These are phyloP conservation scores for Eubasilissa splendida DNA, from an alignment of 2,888 invertebrate species.

Conservation along the genomic window DNA sequence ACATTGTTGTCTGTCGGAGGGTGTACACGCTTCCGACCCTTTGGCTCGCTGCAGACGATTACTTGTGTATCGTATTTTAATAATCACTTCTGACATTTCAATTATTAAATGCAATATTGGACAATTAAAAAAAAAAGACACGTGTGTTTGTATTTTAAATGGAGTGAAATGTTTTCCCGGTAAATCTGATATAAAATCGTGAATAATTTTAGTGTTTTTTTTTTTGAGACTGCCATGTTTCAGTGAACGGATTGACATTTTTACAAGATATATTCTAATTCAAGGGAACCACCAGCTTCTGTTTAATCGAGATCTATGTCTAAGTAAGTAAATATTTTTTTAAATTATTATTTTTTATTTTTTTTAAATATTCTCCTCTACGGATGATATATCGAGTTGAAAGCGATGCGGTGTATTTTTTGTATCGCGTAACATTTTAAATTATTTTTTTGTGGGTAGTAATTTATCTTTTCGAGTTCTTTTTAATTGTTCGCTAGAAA, in stretches of 20 bases:
- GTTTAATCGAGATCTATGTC: conserved; percentile 4
- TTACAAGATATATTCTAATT: neutral
- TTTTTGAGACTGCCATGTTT: conserved; percentile 27
- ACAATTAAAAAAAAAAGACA: conserved; percentile 7
- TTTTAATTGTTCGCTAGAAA: neutral
- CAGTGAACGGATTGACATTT: conserved; percentile 13
- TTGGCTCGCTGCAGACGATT: conserved; percentile 19
- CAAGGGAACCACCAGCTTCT: neutral
- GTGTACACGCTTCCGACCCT: conserved; percentile 53
- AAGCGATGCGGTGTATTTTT: too few species aligned
- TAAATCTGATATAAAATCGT: neutral
- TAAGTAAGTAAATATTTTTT: conserved; percentile 17
- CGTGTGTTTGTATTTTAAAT: neutral
- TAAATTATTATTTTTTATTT: neutral
- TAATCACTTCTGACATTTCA: neutral
- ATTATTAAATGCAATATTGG: neutral
- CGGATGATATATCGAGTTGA: too few species aligned
- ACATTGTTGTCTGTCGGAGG: conserved; percentile 66
- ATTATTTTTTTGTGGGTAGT: neutral
- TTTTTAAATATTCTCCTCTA: too few species aligned
- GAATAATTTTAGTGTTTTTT: neutral
- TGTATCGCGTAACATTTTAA: neutral
- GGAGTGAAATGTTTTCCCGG: conserved; percentile 5
- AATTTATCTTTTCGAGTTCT: neutral
- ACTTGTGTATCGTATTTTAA: neutral